Conservation (phyloP, 2,888 invertebrate genomes). For the Mythimna pallens region DNA sequence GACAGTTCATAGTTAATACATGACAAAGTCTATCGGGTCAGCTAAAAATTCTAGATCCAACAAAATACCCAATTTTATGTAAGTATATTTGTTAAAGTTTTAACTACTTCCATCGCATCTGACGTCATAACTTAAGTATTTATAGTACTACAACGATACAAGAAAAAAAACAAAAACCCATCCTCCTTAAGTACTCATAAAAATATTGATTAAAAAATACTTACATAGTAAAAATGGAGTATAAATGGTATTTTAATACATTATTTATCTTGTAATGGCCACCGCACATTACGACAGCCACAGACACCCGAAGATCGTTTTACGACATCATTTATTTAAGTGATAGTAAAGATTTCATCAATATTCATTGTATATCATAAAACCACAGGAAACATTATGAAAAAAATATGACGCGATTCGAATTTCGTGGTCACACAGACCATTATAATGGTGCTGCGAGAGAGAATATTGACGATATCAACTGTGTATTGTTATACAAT, state of each 20-base stretch:
- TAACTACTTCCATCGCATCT: slow-evolving; percentile 8
- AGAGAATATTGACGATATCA: slow-evolving; percentile 10
- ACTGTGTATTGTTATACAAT: not conserved
- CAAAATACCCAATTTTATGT: not conserved
- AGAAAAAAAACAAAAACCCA: slow-evolving; percentile 30
- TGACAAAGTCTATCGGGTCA: too few relatives aligned
- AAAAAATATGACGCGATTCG: slow-evolving; percentile 29
- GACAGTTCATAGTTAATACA: too few relatives aligned
- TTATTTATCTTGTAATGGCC: slow-evolving; percentile 54
- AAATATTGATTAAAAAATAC: slow-evolving; percentile 53
- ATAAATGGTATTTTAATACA: slow-evolving; percentile 58
- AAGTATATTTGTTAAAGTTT: not conserved
- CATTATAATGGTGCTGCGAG: slow-evolving; percentile 1
- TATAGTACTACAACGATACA: slow-evolving; percentile 11
- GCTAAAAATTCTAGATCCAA: not conserved
- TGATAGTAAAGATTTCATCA: slow-evolving; percentile 59
- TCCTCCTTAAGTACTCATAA: slow-evolving; percentile 37
- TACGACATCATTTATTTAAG: slow-evolving; percentile 58
- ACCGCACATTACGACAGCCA: slow-evolving; percentile 33
- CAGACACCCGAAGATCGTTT: slow-evolving; percentile 39
- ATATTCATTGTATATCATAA: slow-evolving; percentile 60
- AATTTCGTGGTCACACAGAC: slow-evolving; percentile 38
- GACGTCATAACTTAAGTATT: slow-evolving; percentile 6
- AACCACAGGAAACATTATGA: slow-evolving; percentile 58
- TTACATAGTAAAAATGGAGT: slow-evolving; percentile 45